phyloP scores from a whole-genome alignment of 1,140 invertebrate species.

The Camponotus pennsylvanicus region DNA sequence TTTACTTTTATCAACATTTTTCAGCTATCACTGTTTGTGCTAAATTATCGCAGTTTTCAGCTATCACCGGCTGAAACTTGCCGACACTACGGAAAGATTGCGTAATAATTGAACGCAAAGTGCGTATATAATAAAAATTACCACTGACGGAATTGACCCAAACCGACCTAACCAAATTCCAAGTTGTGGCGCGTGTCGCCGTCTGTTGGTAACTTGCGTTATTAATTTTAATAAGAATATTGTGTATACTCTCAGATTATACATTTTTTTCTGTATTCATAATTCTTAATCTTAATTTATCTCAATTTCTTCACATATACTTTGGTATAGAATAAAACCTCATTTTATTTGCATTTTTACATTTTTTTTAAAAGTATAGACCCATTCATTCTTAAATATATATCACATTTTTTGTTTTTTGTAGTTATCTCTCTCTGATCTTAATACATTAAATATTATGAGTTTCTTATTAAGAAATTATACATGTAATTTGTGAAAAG shows the following conservation, averaged over 20 bases:
- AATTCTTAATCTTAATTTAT: not conserved
- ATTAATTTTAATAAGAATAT: constrained; percentile 3
- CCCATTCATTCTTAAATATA: not conserved
- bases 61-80: constrained; percentile 31
- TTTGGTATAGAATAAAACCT: constrained; percentile 1
- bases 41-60: constrained; percentile 26
- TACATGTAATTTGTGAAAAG: not conserved
- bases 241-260: not conserved
- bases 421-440: not conserved
- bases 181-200: not conserved
- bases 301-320: not conserved
- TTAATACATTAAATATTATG: too few species aligned
- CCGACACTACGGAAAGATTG: not conserved
- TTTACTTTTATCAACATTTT: constrained; percentile 95
- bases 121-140: not conserved
- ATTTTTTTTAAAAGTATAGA: constrained; percentile 7
- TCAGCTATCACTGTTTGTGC: constrained; percentile 39
- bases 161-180: not conserved
- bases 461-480: too few species aligned
- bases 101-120: not conserved
- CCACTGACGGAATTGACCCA: not conserved
- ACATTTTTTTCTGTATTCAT: too few species aligned
- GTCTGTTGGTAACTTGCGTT: not conserved
- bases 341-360: constrained; percentile 8
- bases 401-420: constrained; percentile 18